These are phyloP conservation scores for Nomada flava DNA, from an alignment of 2,888 invertebrate species.

Conservation along the genomic window DNA sequence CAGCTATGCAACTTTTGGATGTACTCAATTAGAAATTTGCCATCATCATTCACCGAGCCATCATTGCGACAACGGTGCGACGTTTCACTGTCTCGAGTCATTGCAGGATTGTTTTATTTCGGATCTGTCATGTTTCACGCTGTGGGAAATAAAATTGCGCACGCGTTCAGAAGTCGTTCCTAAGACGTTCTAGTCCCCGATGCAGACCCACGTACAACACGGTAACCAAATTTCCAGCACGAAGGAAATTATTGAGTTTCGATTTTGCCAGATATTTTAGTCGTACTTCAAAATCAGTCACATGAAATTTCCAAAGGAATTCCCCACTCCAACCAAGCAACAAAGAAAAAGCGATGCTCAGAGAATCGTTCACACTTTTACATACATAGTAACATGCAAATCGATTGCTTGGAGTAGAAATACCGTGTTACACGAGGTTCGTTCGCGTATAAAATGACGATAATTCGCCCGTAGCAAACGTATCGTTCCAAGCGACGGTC, in stretches of 20 bases:
- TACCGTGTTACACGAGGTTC: no score
- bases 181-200: neutral
- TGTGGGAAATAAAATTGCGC: slow-evolving; percentile 71
- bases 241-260: no score
- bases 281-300: no score
- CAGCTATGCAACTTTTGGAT: slow-evolving; percentile 71
- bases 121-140: slow-evolving; percentile 54
- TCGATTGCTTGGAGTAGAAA: no score
- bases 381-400: no score
- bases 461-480: neutral
- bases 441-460: neutral
- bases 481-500: neutral
- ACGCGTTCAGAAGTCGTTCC: neutral
- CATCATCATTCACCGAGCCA: slow-evolving; percentile 61
- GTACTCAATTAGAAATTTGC: slow-evolving; percentile 61
- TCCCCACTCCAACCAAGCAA: no score
- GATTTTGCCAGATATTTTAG: no score
- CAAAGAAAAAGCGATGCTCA: no score
- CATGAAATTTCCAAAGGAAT: no score
- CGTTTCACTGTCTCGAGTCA: slow-evolving; percentile 50
- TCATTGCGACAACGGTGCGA: slow-evolving; percentile 50
- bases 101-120: slow-evolving; percentile 64
- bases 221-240: no score
- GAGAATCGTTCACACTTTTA: no score
- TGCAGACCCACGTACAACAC: neutral